Conservation (phyloP, 2,888 invertebrate genomes). For the Scelioninae gen. 1 region DNA sequence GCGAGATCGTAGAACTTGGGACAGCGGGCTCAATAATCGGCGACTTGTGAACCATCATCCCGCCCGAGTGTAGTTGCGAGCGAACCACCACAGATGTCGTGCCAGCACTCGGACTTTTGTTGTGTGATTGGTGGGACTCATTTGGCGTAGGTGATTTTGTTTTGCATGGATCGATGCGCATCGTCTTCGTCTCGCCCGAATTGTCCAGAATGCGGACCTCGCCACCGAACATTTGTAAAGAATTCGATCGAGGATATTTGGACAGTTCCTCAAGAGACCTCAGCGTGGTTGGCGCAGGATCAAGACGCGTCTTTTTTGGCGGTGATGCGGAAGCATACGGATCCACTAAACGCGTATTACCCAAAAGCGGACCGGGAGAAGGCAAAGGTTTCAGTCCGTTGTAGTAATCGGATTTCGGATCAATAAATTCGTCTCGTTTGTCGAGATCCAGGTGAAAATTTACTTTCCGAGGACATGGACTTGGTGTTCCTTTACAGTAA, state of each 20-base stretch:
- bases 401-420: constrained; percentile 78
- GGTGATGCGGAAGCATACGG: constrained; percentile 85
- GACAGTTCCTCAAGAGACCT: constrained; percentile 87
- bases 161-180: constrained; percentile 87
- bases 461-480: constrained; percentile 79
- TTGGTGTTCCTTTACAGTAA: constrained; percentile 89
- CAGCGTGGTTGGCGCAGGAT: constrained; percentile 85
- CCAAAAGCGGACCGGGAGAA: constrained; percentile 92
- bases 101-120: constrained; percentile 83
- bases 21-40: constrained; percentile 79
- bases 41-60: constrained; percentile 89
- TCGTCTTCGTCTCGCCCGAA: constrained; percentile 88
- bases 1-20: constrained; percentile 77
- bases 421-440: constrained; percentile 75
- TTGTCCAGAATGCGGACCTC: constrained; percentile 91
- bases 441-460: constrained; percentile 79
- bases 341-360: constrained; percentile 92
- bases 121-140: too few relatives aligned
- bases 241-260: constrained; percentile 86
- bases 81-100: constrained; percentile 90
- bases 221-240: constrained; percentile 90
- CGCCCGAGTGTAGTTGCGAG: constrained; percentile 92
- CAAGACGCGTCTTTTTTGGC: constrained; percentile 85
- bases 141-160: too few relatives aligned
- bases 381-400: constrained; percentile 86